Percentiles rank a stretch among this genome's conserved stretches.
Conservation (phyloP, 2,888 invertebrate species). For the Mechanitis mazaeus region DNA sequence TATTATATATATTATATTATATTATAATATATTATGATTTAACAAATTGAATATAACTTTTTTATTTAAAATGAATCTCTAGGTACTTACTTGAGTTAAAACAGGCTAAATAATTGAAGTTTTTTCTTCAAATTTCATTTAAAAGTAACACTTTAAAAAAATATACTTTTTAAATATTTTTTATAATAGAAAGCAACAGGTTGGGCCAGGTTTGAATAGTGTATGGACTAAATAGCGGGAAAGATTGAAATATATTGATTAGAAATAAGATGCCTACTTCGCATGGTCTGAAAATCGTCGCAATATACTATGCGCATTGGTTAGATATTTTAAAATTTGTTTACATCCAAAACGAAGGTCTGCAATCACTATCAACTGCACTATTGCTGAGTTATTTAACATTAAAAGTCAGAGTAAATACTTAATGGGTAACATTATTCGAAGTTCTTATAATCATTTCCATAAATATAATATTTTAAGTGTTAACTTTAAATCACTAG, state of each 20-base stretch:
- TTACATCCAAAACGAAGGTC: constrained; percentile 26
- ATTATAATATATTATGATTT: not conserved
- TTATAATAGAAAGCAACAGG: not conserved
- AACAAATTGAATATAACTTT: not conserved
- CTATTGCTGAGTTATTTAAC: not conserved
- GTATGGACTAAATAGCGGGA: constrained; percentile 32
- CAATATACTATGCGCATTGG: constrained; percentile 37
- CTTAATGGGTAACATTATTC: too few relatives aligned
- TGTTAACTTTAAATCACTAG: too few relatives aligned
- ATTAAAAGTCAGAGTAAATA: too few relatives aligned
- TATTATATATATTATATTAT: not conserved
- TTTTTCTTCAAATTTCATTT: not conserved
- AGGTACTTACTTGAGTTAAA: not conserved
- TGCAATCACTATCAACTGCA: not conserved
- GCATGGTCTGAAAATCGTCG: constrained; percentile 35
- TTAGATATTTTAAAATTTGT: constrained; percentile 21
- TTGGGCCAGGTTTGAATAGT: not conserved
- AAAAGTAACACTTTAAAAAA: not conserved
- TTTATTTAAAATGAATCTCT: too few relatives aligned
- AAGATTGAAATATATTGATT: constrained; percentile 49
- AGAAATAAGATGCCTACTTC: constrained; percentile 29
- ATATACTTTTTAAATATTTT: not conserved
- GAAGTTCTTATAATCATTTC: too few relatives aligned
- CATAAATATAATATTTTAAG: too few relatives aligned
- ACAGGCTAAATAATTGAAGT: too few relatives aligned